Conservation (phyloP, 2,888 invertebrate genomes). For the Timandra comae region DNA sequence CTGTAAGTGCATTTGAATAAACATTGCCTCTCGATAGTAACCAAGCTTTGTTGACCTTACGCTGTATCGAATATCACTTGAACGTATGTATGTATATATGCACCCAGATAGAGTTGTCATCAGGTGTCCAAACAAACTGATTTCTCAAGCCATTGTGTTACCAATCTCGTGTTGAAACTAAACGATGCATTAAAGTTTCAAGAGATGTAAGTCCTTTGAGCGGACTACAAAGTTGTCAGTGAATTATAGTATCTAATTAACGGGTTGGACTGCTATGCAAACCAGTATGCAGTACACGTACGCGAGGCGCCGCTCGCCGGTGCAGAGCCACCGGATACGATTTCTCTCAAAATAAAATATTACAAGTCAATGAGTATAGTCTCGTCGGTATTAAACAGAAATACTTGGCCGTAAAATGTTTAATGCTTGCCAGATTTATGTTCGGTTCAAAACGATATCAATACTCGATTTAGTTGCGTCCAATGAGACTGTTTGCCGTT, state of each 20-base stretch:
- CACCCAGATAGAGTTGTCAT: conserved; percentile 57
- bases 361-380: conserved; percentile 35
- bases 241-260: no score
- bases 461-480: conserved; percentile 15
- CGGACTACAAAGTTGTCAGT: no score
- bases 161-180: conserved; percentile 10
- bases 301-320: no score
- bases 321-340: conserved; percentile 14
- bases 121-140: conserved; percentile 53
- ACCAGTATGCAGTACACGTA: no score
- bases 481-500: conserved; percentile 41
- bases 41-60: conserved; percentile 65
- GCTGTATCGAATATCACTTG: conserved; percentile 57
- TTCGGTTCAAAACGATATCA: conserved; percentile 31
- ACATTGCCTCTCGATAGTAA: conserved; percentile 64
- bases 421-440: conserved; percentile 36
- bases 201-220: no score
- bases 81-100: conserved; percentile 18
- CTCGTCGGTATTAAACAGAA: conserved; percentile 40
- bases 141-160: conserved; percentile 18
- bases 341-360: conserved; percentile 33
- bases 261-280: no score
- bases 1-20: conserved; percentile 73
- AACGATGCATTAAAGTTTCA: conserved; percentile 9
- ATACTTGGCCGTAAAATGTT: conserved; percentile 46